Percentiles rank a stretch among this genome's conserved stretches.
phyloP scores from a whole-genome alignment of 1,140 invertebrate genomes.

The Bilobella aurantiaca region DNA sequence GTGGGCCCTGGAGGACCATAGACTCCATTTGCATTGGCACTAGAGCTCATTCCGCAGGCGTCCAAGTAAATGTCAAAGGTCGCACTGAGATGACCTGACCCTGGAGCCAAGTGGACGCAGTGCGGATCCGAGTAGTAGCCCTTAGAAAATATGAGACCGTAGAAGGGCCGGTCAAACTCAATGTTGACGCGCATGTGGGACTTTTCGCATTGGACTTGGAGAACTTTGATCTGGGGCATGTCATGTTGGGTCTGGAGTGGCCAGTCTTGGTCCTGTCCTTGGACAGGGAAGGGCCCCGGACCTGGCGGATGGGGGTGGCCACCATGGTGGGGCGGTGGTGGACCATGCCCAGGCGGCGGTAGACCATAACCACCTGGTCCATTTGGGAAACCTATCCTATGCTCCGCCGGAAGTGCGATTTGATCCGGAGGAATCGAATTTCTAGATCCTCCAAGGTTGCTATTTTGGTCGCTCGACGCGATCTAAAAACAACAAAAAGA shows the following conservation, averaged over 20 bases:
- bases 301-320: constrained; percentile 35
- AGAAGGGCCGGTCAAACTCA: constrained; percentile 87
- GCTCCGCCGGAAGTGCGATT: constrained; percentile 30
- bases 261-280: constrained; percentile 65
- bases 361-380: constrained; percentile 55
- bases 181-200: constrained; percentile 90
- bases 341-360: constrained; percentile 47
- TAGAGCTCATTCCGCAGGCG: constrained; percentile 79
- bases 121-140: constrained; percentile 69
- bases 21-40: constrained; percentile 60
- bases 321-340: constrained; percentile 45
- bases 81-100: constrained; percentile 74
- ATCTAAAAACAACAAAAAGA: neutral
- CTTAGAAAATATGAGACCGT: constrained; percentile 83
- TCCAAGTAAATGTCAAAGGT: constrained; percentile 87
- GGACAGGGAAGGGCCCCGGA: constrained; percentile 25
- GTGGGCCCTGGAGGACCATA: constrained; percentile 51
- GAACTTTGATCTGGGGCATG: constrained; percentile 78
- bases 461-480: neutral
- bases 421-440: constrained; percentile 19
- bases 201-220: constrained; percentile 91
- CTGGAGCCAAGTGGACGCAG: constrained; percentile 80
- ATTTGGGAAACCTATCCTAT: constrained; percentile 55
- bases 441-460: neutral
- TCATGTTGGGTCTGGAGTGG: constrained; percentile 58